Conservation (phyloP, 2,797 vertebrate species). For the Eleutherodactylus coqui region DNA sequence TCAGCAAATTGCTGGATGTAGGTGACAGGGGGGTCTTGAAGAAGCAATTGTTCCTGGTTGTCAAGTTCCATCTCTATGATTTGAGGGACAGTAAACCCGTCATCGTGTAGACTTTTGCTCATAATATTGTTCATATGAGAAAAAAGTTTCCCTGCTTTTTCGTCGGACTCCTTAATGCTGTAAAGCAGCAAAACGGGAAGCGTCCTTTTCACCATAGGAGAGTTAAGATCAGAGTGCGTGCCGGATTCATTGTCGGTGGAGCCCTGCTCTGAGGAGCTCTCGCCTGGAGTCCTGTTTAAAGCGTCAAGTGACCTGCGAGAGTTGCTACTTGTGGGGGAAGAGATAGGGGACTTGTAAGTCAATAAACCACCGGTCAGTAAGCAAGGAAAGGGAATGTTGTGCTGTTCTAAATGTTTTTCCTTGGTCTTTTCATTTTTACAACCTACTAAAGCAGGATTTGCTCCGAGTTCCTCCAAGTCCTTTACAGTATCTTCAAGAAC, state of each 20-base stretch:
- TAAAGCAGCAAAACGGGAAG: slow-evolving; percentile 94
- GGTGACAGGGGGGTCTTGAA: slow-evolving; percentile 97
- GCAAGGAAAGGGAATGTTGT: slow-evolving; percentile 99
- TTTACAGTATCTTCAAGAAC: slow-evolving; percentile 98
- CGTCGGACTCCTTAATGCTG: slow-evolving; percentile 97
- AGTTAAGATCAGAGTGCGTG: slow-evolving; percentile 86
- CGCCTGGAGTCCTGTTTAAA: slow-evolving; percentile 90
- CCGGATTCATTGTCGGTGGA: slow-evolving; percentile 96
- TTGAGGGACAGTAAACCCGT: slow-evolving; percentile 97
- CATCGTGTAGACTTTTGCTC: slow-evolving; percentile 96
- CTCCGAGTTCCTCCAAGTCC: slow-evolving; percentile 96
- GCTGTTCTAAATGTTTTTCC: slow-evolving; percentile 91
- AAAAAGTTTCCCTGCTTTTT: slow-evolving; percentile 96
- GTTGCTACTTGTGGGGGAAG: slow-evolving; percentile 84
- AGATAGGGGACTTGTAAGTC: slow-evolving; percentile 91
- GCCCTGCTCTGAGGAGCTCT: slow-evolving; percentile 88
- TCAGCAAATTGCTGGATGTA: slow-evolving; percentile 99
- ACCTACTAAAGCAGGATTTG: slow-evolving; percentile 86
- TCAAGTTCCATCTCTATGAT: slow-evolving; percentile 99
- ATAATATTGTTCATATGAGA: slow-evolving; percentile 98
- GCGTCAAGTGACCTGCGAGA: slow-evolving; percentile 87
- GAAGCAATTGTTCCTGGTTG: slow-evolving; percentile 93
- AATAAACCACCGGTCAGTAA: slow-evolving; percentile 94
- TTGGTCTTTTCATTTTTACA: slow-evolving; percentile 92
- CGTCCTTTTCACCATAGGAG: slow-evolving; percentile 89